These are phyloP conservation scores for Jacana jacana DNA, from an alignment of 2,113 vertebrate genomes.

Conservation along the genomic window DNA sequence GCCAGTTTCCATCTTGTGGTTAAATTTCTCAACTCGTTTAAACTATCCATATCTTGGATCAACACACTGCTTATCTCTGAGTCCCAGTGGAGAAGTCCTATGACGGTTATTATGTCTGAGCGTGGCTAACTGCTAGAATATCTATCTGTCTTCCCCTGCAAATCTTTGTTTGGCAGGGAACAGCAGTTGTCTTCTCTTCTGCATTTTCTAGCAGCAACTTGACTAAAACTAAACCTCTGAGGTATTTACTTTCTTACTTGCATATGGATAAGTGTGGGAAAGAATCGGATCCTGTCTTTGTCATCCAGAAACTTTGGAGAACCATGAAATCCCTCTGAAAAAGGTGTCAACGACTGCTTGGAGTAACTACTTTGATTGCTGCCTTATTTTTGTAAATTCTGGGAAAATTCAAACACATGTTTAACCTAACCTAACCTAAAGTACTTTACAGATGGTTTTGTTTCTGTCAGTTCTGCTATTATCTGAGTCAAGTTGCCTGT, in stretches of 20 bases:
- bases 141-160: background rate
- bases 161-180: background rate
- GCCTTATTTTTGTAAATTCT: background rate
- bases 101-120: background rate
- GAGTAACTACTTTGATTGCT: background rate
- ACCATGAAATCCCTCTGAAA: background rate
- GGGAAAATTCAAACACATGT: background rate
- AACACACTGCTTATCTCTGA: constrained; percentile 32
- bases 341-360: background rate
- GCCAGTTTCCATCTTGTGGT: constrained; percentile 13
- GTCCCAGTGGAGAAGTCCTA: constrained; percentile 3
- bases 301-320: background rate
- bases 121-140: background rate
- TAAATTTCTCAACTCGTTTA: constrained; percentile 14
- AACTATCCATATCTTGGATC: constrained; percentile 27
- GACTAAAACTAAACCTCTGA: background rate
- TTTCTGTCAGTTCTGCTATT: background rate
- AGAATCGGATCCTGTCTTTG: background rate
- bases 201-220: background rate
- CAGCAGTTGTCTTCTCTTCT: background rate
- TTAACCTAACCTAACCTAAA: too few species aligned
- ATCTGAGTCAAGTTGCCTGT: background rate
- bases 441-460: background rate
- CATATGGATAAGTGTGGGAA: background rate
- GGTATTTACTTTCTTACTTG: background rate